Conservation (phyloP, 2,888 invertebrate species). For the Linyphia triangularis region DNA sequence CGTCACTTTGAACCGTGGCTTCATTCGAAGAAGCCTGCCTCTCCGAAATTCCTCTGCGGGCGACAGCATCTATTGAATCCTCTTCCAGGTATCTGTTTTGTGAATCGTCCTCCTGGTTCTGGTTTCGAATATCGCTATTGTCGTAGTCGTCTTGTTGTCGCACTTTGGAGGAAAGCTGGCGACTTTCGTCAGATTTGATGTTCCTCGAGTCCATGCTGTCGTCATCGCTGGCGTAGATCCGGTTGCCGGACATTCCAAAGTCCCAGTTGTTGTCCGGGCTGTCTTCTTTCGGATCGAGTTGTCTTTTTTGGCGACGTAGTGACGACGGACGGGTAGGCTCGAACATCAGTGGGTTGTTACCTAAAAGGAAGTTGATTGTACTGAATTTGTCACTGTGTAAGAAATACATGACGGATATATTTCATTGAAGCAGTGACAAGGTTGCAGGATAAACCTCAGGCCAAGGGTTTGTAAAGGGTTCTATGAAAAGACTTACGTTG, state of each 20-base stretch:
- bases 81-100: neutral
- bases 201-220: neutral
- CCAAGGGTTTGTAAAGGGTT: too few relatives aligned
- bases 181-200: neutral
- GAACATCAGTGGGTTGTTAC: constrained; percentile 9
- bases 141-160: neutral
- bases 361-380: neutral
- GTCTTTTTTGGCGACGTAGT: neutral
- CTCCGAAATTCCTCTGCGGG: neutral
- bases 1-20: too few relatives aligned
- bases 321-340: neutral
- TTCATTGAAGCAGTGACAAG: too few relatives aligned
- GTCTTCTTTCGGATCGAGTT: neutral
- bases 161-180: neutral
- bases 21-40: too few relatives aligned
- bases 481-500: too few relatives aligned
- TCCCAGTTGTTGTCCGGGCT: neutral
- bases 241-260: neutral
- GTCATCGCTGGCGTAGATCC: neutral
- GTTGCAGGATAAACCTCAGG: too few relatives aligned
- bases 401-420: neutral
- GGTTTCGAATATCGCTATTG: too few relatives aligned
- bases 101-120: neutral
- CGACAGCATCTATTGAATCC: too few relatives aligned
- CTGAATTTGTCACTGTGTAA: neutral